A percentile compares a stretch with the other conserved stretches of the same genome.
Evolutionary conservation across 1,140 invertebrate genomes (phyloP).

Genomic region (Bombus breviceps): DNA sequence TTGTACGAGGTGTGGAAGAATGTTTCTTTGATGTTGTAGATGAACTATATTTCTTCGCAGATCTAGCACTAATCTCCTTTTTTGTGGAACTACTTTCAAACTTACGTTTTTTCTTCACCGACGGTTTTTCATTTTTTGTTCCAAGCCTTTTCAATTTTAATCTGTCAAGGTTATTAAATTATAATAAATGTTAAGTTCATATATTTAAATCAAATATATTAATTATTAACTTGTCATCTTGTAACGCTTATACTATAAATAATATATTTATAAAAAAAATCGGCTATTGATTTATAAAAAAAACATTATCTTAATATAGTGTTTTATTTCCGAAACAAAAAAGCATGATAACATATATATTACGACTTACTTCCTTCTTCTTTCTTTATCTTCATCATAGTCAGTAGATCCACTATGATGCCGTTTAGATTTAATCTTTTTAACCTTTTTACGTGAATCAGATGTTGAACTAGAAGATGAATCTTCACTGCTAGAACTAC

Average conservation of each 20-base stretch:
- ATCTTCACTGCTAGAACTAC: constrained; percentile 84
- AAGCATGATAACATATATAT: background rate
- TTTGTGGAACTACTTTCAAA: constrained; percentile 71
- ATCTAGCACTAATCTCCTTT: constrained; percentile 70
- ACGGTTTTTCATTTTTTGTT: constrained; percentile 76
- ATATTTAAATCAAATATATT: background rate
- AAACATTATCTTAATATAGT: no score
- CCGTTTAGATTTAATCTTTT: constrained; percentile 84
- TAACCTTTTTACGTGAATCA: constrained; percentile 82
- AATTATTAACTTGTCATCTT: background rate
- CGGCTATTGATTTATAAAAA: no score
- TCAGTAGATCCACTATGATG: constrained; percentile 85
- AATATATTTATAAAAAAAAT: background rate
- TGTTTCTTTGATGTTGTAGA: constrained; percentile 74
- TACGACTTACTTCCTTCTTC: constrained; percentile 77
- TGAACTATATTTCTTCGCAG: constrained; percentile 72
- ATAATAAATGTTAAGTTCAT: background rate
- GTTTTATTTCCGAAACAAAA: no score
- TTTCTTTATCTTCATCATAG: constrained; percentile 82
- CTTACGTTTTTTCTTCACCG: constrained; percentile 78
- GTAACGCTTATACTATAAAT: background rate
- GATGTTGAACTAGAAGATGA: constrained; percentile 84
- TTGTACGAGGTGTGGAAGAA: constrained; percentile 62
- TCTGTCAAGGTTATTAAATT: constrained; percentile 56
- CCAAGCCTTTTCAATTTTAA: constrained; percentile 79